Evolutionary conservation across 2,113 vertebrate species (phyloP), one percentile per base, ranked within the genome.

Genomic region (Psettodes erumei): DNA sequence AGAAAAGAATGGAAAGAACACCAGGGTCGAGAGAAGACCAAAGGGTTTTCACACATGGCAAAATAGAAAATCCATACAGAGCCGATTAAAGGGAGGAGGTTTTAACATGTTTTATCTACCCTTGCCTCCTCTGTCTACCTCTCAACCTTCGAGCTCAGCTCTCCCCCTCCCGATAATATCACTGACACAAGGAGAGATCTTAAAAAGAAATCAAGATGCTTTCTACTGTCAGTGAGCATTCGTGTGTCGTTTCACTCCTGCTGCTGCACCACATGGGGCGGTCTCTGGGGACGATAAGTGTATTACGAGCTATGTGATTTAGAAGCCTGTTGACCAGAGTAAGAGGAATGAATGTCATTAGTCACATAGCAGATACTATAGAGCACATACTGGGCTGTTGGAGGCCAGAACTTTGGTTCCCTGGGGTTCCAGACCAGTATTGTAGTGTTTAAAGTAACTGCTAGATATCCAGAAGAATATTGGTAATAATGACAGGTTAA

Each of bases 231-330:
- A 40, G 27, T 35, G 68, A 21, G 10, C 43, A 28, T 19, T 19
- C 59, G 51, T 56, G 61, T 61, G 56, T 55, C 40, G 73, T 71
- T 50, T 55, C 38, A 40, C 27, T 75, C 63, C 59, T 19, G 8
- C 16, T 37, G 55, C 56, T 71, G 63, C 83, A 32, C 45, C 59
- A 25, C 62, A 75, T 5, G 23, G 40, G 47, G 32, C 6, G 18
- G n/a, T 71, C 74, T 70, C 77, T 37, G 71, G 47, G 59, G 81
- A 69, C 8, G 0, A 9, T 53, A 71, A 67, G 79, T 78, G 65
- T 51, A 55, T 85, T 58, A 43, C 59, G 43, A 33, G 63, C 15
- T 37, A 37, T 75, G 6, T 66, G 80, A 78, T 69, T 19, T 47
- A 75, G 40, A 75, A 35, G 51, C 28, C 54, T 56, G 53, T 53